Evolutionary conservation across 1,140 invertebrate species (phyloP).

Genomic region (Hypsibius dujardini): DNA sequence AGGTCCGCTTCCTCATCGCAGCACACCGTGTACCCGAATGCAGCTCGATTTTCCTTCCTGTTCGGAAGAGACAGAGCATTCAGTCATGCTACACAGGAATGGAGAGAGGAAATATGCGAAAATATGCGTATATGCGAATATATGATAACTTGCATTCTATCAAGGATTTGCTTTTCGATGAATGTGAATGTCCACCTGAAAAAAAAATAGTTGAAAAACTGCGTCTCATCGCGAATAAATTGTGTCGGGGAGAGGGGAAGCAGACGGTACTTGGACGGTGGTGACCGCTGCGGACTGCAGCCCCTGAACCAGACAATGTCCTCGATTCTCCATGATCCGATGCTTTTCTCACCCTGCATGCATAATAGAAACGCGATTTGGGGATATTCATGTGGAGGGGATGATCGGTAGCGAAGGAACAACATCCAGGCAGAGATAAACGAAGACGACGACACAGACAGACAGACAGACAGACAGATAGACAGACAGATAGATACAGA

Average conservation of each 20-base stretch:
- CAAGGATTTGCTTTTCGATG: constrained; percentile 46
- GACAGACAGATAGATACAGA: too few relatives aligned
- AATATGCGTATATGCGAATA: too few relatives aligned
- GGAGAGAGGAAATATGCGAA: too few relatives aligned
- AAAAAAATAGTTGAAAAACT: constrained; percentile 17
- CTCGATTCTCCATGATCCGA: constrained; percentile 54
- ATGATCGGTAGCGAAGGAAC: too few relatives aligned
- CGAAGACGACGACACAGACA: too few relatives aligned
- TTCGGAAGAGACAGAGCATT: too few relatives aligned
- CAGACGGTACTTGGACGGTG: constrained; percentile 44
- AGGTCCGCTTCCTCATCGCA: constrained; percentile 51
- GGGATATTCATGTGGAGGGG: too few relatives aligned
- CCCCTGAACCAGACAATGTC: constrained; percentile 64
- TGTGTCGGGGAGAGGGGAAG: constrained; percentile 4
- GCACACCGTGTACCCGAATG: constrained; percentile 56
- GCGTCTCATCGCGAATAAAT: too few relatives aligned
- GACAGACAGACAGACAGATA: too few relatives aligned
- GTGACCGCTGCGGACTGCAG: constrained; percentile 54
- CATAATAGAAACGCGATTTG: too few relatives aligned
- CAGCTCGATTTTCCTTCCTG: constrained; percentile 46
- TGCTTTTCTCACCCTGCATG: constrained; percentile 39
- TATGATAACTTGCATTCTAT: constrained; percentile 31
- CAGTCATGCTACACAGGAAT: too few relatives aligned
- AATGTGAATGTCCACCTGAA: constrained; percentile 53
- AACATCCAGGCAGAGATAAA: too few relatives aligned